Base-by-base conservation (phyloP, 2,888 invertebrate species). In the Zhuqinia jingwanae region DNA sequence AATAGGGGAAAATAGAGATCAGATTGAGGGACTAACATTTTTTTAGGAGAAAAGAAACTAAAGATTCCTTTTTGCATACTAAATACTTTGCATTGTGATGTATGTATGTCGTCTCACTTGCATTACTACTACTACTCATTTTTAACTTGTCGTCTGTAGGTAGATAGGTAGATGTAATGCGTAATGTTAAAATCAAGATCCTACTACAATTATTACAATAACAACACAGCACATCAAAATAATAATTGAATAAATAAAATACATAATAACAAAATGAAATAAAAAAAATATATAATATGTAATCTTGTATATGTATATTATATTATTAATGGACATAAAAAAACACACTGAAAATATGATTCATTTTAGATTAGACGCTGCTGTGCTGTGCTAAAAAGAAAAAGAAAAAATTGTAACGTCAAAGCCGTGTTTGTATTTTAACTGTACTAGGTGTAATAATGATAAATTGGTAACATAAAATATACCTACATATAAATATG, bases 81-180 rank as follows among this genome's bases (percentile, higher is more conserved):
- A n/a, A n/a, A n/a, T n/a, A n/a, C 58, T 70, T 76, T 65, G 76
- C 30, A 77, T 83, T 76, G 78, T 84, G 84, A 84, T 84, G 84
- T 84, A 70, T 68, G n/a, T n/a, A n/a, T n/a, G n/a, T n/a, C n/a
- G 77, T 84, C 83, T 65, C 83, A 65, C 82, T 75, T 75, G 82
- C 73, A 82, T 83, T 60, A 82, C 82, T n/a, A n/a, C n/a, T n/a
- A n/a, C n/a, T 83, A 83, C 83, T 83, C 83, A 76, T 70, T 75
- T 81, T 45, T 50, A 68, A 65, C 65, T 53, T 58, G 27, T 58
- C n/a, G n/a, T n/a, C n/a, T n/a, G n/a, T n/a, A n/a, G n/a, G n/a
- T n/a, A n/a, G n/a, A n/a, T n/a, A n/a, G n/a, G n/a, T n/a, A n/a
- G n/a, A n/a, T n/a, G n/a, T n/a, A n/a, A n/a, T n/a, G n/a, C n/a